Conservation (phyloP, 1,140 invertebrate genomes). For the Drosophila kurseongensis region DNA sequence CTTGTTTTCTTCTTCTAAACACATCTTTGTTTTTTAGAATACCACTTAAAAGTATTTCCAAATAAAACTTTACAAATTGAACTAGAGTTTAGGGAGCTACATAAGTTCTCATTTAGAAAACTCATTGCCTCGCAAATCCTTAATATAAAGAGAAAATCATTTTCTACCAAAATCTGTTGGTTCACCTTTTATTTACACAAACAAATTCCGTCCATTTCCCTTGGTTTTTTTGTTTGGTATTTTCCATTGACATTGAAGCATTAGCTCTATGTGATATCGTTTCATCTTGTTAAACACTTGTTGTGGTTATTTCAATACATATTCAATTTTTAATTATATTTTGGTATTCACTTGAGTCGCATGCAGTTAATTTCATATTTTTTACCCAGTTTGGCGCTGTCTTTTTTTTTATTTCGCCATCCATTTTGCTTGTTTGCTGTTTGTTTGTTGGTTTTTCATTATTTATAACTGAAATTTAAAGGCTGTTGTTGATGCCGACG, state of each 20-base stretch:
- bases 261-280: conserved; percentile 7
- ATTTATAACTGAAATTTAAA: conserved; percentile 38
- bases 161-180: not conserved
- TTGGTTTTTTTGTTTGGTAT: not conserved
- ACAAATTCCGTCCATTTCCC: not conserved
- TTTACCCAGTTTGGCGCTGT: conserved; percentile 11
- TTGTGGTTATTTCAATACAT: not conserved
- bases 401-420: conserved; percentile 9
- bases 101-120: not conserved
- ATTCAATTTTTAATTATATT: conserved; percentile 10
- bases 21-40: too few relatives aligned
- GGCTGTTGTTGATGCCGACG: conserved; percentile 11
- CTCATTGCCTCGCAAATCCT: not conserved
- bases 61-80: too few relatives aligned
- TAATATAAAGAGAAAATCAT: not conserved
- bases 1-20: too few relatives aligned
- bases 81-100: not conserved
- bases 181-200: not conserved
- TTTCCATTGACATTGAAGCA: not conserved
- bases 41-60: too few relatives aligned
- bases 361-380: conserved; percentile 8
- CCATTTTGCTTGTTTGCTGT: conserved; percentile 31
- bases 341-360: conserved; percentile 12
- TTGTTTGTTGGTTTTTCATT: conserved; percentile 60
- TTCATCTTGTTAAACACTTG: not conserved